phyloP scores from a whole-genome alignment of 1,140 invertebrate species.

The Apis florea region DNA sequence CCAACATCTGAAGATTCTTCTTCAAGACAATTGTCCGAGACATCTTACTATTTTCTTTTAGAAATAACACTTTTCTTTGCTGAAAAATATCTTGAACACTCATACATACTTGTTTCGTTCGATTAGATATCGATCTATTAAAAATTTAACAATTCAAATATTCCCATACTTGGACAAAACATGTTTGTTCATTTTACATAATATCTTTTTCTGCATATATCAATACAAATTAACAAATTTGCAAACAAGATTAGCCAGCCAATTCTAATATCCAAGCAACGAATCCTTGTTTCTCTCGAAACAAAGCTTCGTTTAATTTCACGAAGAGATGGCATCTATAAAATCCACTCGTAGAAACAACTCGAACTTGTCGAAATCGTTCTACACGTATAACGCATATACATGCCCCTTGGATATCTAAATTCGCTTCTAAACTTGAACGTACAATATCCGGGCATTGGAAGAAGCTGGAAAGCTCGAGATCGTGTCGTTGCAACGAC shows the following conservation, averaged over 20 bases:
- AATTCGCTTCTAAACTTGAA: not conserved
- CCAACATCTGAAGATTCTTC: not conserved
- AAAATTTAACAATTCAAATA: too few relatives aligned
- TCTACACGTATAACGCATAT: not conserved
- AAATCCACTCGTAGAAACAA: not conserved
- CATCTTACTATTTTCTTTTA: too few relatives aligned
- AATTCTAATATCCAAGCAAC: too few relatives aligned
- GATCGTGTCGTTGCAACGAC: not conserved
- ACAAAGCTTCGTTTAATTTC: constrained; percentile 3
- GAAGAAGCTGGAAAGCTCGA: not conserved
- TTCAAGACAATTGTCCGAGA: not conserved
- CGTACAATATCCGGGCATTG: constrained; percentile 13
- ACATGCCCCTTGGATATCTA: not conserved
- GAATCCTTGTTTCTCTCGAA: too few relatives aligned
- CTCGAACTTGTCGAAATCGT: constrained; percentile 8
- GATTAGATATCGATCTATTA: too few relatives aligned
- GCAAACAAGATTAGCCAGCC: too few relatives aligned
- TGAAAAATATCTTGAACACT: not conserved
- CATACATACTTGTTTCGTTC: too few relatives aligned
- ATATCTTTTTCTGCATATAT: too few relatives aligned
- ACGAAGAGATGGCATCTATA: not conserved
- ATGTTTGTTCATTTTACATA: too few relatives aligned
- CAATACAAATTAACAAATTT: too few relatives aligned
- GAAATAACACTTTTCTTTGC: not conserved
- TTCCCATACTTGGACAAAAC: too few relatives aligned